Conservation (phyloP, 1,140 invertebrate species). For the Caenorhabditis tropicalis region DNA sequence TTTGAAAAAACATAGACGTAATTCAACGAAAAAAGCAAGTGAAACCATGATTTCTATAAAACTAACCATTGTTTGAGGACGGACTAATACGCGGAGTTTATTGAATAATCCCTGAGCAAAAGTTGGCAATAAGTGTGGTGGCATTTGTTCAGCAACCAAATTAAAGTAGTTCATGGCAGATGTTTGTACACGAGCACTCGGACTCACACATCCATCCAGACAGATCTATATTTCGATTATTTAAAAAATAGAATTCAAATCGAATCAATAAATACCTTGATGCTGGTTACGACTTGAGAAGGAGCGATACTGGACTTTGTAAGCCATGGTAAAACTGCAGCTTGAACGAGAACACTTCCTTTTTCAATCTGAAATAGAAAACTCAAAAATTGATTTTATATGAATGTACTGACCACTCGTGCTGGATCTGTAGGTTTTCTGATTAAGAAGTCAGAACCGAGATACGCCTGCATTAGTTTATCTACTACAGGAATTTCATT, state of each 20-base stretch:
- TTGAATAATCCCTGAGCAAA: constrained; percentile 17
- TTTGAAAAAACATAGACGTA: no score
- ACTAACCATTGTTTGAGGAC: neutral
- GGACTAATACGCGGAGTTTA: neutral
- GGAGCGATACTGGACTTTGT: neutral
- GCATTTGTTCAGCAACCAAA: constrained; percentile 36
- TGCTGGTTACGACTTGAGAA: neutral
- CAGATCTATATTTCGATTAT: neutral
- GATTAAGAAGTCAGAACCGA: neutral
- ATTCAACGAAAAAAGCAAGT: no score
- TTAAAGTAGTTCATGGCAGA: neutral
- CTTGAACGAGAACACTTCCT: neutral
- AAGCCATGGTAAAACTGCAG: constrained; percentile 15
- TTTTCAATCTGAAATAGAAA: neutral
- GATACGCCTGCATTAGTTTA: constrained; percentile 1
- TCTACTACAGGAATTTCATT: constrained; percentile 3
- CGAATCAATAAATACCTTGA: constrained; percentile 29
- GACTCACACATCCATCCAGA: neutral
- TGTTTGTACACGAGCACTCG: neutral
- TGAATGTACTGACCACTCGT: neutral
- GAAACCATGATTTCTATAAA: neutral
- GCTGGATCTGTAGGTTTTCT: neutral
- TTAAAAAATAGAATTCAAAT: neutral
- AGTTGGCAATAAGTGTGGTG: neutral
- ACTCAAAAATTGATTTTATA: neutral